Evolutionary conservation across 2,113 vertebrate genomes (phyloP).

Genomic region (Egretta garzetta): DNA sequence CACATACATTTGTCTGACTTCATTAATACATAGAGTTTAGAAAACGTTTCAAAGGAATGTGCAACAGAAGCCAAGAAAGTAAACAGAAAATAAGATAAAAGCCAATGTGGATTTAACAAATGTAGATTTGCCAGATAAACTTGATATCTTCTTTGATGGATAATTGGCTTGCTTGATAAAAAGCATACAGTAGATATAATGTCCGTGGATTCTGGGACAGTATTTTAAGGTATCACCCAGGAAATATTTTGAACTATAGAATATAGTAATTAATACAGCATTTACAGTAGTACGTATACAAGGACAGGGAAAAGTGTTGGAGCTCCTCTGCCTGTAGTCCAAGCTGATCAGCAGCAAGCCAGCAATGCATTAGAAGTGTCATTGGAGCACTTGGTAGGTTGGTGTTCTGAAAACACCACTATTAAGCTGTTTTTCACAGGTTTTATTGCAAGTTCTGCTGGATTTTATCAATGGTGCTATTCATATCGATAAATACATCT

Average conservation of each 20-base stretch:
- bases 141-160: neutral
- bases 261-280: neutral
- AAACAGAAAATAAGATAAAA: neutral
- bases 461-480: neutral
- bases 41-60: neutral
- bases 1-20: neutral
- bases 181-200: neutral
- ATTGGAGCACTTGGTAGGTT: neutral
- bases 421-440: neutral
- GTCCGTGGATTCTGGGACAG: neutral
- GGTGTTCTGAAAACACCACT: neutral
- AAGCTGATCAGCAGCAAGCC: neutral
- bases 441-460: neutral
- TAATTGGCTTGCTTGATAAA: neutral
- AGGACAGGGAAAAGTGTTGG: neutral
- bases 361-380: neutral
- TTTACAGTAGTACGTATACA: neutral
- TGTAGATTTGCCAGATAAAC: neutral
- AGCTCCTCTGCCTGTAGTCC: neutral
- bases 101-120: neutral
- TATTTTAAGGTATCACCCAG: neutral
- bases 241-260: neutral
- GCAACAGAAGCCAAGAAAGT: neutral
- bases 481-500: neutral
- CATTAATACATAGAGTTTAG: neutral